phyloP scores from a whole-genome alignment of 2,888 invertebrate genomes.

The Mesoligia furuncula region DNA sequence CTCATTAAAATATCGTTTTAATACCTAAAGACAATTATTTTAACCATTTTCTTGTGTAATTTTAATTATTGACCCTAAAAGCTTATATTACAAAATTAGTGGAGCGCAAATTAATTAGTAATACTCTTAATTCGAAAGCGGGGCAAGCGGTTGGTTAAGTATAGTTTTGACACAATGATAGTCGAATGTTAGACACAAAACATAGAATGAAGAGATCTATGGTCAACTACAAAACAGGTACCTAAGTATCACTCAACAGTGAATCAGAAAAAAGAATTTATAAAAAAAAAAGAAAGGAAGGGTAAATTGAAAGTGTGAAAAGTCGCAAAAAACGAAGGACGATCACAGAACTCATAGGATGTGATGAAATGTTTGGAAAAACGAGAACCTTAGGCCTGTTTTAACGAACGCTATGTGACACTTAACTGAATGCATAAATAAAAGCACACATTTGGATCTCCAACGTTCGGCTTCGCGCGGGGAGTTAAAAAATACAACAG shows the following conservation, averaged over 20 bases:
- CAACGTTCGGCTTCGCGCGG: not conserved
- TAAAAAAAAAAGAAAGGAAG: not conserved
- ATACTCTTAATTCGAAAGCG: constrained; percentile 45
- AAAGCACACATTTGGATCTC: not conserved
- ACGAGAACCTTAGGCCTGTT: not conserved
- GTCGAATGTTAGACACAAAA: constrained; percentile 48
- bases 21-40: not conserved
- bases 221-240: not conserved
- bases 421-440: not conserved
- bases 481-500: no score
- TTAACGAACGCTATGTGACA: not conserved
- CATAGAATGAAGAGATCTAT: not conserved
- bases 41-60: not conserved
- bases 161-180: constrained; percentile 46
- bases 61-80: constrained; percentile 58
- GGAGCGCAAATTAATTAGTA: constrained; percentile 48
- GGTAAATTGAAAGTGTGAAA: not conserved
- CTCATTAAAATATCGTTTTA: not conserved
- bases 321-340: constrained; percentile 7
- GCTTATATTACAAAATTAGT: constrained; percentile 56
- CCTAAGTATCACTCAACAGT: not conserved
- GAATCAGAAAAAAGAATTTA: constrained; percentile 11
- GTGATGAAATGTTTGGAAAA: not conserved
- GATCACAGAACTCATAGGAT: constrained; percentile 5
- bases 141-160: constrained; percentile 32